phyloP scores from a whole-genome alignment of 2,888 invertebrate genomes.

The Platynereis dumerilii region DNA sequence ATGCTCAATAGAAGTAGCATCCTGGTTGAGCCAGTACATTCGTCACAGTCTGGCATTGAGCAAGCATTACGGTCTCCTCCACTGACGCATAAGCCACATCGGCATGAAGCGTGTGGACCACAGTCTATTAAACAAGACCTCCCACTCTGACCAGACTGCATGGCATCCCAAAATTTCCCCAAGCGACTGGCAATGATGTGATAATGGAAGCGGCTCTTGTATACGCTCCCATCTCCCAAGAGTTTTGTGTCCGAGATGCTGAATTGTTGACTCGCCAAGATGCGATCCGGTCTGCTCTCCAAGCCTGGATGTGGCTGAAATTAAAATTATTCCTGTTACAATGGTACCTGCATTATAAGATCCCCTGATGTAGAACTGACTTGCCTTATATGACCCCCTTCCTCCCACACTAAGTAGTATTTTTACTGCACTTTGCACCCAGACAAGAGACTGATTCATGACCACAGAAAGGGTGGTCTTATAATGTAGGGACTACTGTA shows the following conservation, averaged over 20 bases:
- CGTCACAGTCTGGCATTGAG: constrained; percentile 45
- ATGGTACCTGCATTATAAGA: neutral
- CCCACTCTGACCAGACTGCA: constrained; percentile 40
- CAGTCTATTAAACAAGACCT: constrained; percentile 55
- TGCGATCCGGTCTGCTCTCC: constrained; percentile 54
- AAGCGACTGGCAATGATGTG: constrained; percentile 43
- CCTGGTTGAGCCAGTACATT: constrained; percentile 42
- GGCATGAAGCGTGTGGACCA: constrained; percentile 55
- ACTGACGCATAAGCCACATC: constrained; percentile 53
- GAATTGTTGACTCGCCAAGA: constrained; percentile 42
- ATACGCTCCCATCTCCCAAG: constrained; percentile 44
- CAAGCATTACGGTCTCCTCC: constrained; percentile 45
- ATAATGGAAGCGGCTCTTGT: constrained; percentile 39
- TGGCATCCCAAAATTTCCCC: constrained; percentile 38
- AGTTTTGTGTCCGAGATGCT: constrained; percentile 31
- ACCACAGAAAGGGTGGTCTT: no score
- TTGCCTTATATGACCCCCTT: no score
- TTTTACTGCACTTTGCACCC: no score
- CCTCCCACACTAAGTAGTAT: no score
- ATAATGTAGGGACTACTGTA: no score
- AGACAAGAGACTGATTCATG: no score
- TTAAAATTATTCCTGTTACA: constrained; percentile 6
- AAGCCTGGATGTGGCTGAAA: constrained; percentile 53
- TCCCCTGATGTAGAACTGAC: no score
- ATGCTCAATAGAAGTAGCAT: constrained; percentile 3